Percentiles rank a stretch among this genome's conserved stretches.
Conservation (phyloP, 2,797 vertebrate species). For the Hemibagrus guttatus region DNA sequence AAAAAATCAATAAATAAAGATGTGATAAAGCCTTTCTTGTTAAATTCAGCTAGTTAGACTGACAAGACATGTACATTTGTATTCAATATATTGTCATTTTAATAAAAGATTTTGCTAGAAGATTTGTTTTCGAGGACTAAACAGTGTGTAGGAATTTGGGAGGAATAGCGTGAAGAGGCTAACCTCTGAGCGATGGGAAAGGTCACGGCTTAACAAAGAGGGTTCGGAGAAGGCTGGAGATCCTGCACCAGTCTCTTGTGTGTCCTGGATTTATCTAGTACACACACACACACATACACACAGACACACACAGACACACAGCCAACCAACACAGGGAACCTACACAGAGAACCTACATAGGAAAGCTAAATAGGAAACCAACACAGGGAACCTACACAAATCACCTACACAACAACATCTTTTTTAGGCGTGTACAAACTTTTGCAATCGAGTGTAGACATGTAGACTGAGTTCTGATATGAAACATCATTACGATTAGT, state of each 20-base stretch:
- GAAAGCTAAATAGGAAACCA: no score
- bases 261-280: background rate
- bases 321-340: background rate
- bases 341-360: no score
- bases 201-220: background rate
- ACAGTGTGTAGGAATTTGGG: background rate
- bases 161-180: background rate
- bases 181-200: background rate
- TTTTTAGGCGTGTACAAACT: no score
- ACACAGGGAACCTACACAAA: no score
- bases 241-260: background rate
- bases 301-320: no score
- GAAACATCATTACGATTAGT: no score
- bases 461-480: no score
- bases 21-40: background rate
- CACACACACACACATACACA: background rate
- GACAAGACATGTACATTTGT: background rate
- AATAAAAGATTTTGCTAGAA: background rate
- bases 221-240: background rate
- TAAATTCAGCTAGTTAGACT: background rate
- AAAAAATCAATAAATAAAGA: background rate
- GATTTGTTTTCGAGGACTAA: no score
- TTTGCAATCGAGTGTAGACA: no score
- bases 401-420: no score
- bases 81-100: background rate